Base-by-base conservation (phyloP, 2,113 vertebrate species). In the Eubucco bourcierii region DNA sequence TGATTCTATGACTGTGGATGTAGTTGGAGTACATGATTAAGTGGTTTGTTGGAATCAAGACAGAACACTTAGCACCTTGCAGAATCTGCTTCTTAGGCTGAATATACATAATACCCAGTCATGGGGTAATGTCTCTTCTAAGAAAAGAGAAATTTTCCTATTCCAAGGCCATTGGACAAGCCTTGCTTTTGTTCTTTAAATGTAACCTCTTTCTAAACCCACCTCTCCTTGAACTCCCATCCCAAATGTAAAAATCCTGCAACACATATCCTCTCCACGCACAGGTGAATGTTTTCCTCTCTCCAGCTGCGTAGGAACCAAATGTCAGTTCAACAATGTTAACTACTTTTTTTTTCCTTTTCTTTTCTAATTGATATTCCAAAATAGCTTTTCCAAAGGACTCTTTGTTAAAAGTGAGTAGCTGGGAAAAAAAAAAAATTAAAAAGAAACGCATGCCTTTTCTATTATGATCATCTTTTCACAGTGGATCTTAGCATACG, bases 11-110 rank as follows among this genome's bases (percentile, higher is more conserved):
- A n/a, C 87, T 76, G 65, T 83, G 77, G 60, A 52, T 84, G 67
- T 63, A 95, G 90, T 95, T 96, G 46, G 90, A 94, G 41, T 80
- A 87, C 7, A 37, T 93, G 92, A 94, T 93, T 91, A 96, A 95
- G 92, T 95, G 89, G 65, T 88, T 90, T 88, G 25, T 55, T 90
- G 95, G 92, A 94, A 71, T 17, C 34, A 41, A 67, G 64, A 73
- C 94, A 96, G 73, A 64, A 31, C 67, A 88, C 80, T 88, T 94
- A 90, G 81, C 94, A 93, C 90, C 90, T 83, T 73, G 58, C 82
- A 83, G 82, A 88, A 90, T 63, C 86, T 44, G 23, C 59, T 80
- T 47, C 67, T 82, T 70, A 16, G 78, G 16, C 53, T 53, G 58
- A 67, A 31, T 60, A 20, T 5, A 8, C 28, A 12, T 77, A 65